Percentiles rank a stretch among this genome's conserved stretches.
These are phyloP conservation scores for Ovibos moschatus DNA, from an alignment of 2,113 vertebrate species.

Conservation along the genomic window DNA sequence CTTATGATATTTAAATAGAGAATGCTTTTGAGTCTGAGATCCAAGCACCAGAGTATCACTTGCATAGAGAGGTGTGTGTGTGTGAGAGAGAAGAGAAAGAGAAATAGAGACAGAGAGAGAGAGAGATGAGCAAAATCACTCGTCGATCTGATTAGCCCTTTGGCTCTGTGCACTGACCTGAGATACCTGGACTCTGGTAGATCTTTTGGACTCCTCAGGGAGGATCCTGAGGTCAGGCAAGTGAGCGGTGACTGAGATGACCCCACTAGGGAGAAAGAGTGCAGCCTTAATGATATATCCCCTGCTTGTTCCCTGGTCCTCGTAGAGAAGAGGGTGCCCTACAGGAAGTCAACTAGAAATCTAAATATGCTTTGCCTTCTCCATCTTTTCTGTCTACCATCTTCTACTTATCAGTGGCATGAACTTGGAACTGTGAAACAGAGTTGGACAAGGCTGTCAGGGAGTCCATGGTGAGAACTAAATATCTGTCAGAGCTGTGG, in stretches of 20 bases:
- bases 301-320: background rate
- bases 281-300: background rate
- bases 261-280: background rate
- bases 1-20: background rate
- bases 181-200: background rate
- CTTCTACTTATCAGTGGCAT: background rate
- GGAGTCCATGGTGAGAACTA: background rate
- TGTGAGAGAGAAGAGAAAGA: background rate
- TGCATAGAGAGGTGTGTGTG: background rate
- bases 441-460: background rate
- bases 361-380: background rate
- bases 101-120: background rate
- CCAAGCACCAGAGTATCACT: background rate
- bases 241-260: background rate
- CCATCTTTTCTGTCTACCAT: background rate
- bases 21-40: background rate
- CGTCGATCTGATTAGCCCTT: background rate
- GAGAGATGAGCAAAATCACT: background rate
- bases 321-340: background rate
- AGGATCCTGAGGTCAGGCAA: background rate
- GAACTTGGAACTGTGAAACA: background rate
- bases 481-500: background rate
- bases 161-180: background rate
- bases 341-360: background rate
- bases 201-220: background rate